Base-by-base conservation (phyloP, 1,140 invertebrate species). In the Sarcophaga peregrina region DNA sequence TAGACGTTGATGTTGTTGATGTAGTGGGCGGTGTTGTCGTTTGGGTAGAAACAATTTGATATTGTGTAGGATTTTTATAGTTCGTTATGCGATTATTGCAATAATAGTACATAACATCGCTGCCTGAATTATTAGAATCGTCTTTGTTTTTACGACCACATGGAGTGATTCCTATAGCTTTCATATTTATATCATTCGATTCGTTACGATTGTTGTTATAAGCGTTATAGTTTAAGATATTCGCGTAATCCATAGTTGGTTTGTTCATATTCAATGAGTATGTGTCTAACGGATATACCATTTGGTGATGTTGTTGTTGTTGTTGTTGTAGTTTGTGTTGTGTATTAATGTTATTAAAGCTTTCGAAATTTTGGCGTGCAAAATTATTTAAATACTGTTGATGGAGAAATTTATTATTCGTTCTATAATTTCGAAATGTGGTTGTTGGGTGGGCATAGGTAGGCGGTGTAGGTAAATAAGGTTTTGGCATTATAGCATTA, bases 401-500 rank as follows among this genome's bases (percentile, higher is more conserved):
- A 52, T 78, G 50, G 3, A 50, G n/a, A 3, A 50, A 47, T 52
- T 78, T 78, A 52, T 50, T 78, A 50, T 78, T 78, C 3, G n/a
- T 68, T 68, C 75, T 48, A 52, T 78, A 78, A 20, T 78, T 78
- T 17, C 47, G 75, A 25, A 25, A 78, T 17, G 47, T 78, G 25
- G 75, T 76, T n/a, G 74, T 78, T 50, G 75, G 75, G 3, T 68
- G 62, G 75, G n/a, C 25, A 20, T 78, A 10, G 48, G 75, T 50
- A 17, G 75, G n/a, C 20, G n/a, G n/a, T 0, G 62, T 68, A 10
- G 75, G 75, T 6, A 78, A 50, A 78, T 78, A 50, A 20, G 75
- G 75, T 78, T 78, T 78, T 78, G 75, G 75, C 10, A 78, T 10
- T 52, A 78, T 50, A 13, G 75, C 75, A 78, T 78, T 78, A 20